Conservation (phyloP, 2,888 invertebrate species). For the Sphinx pinastri region DNA sequence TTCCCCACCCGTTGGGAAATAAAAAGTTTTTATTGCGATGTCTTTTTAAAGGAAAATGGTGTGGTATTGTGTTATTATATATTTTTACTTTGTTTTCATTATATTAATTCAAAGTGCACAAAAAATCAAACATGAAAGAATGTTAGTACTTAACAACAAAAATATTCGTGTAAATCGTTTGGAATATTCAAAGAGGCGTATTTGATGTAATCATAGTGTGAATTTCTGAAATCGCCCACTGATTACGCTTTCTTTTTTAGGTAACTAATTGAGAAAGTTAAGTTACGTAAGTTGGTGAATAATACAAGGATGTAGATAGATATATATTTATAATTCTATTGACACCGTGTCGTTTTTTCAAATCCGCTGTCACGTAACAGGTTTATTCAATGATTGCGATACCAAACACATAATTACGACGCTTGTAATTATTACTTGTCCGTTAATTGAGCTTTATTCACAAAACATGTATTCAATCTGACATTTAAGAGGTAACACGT, state of each 20-base stretch:
- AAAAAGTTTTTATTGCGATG: background rate
- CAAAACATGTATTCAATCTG: background rate
- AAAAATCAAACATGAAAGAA: too few relatives aligned
- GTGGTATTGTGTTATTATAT: background rate
- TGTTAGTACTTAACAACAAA: too few relatives aligned
- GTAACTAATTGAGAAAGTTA: constrained; percentile 10
- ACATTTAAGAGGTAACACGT: background rate
- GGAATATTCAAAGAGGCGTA: too few relatives aligned
- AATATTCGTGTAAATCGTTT: too few relatives aligned
- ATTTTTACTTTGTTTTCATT: background rate
- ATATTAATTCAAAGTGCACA: background rate
- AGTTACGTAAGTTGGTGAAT: constrained; percentile 7
- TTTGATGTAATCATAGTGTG: background rate
- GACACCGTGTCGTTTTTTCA: background rate
- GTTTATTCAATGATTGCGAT: constrained; percentile 11
- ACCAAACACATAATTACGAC: background rate
- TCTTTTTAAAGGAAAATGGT: background rate
- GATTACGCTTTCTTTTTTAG: constrained; percentile 4
- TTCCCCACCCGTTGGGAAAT: constrained; percentile 8
- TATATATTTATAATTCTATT: constrained; percentile 1
- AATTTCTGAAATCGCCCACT: background rate
- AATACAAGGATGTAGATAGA: constrained; percentile 15
- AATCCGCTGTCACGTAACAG: constrained; percentile 2
- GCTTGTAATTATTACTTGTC: background rate
- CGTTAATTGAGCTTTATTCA: constrained; percentile 3